Base-by-base conservation (phyloP, 1,140 invertebrate genomes). In the Semibalanus balanoides region DNA sequence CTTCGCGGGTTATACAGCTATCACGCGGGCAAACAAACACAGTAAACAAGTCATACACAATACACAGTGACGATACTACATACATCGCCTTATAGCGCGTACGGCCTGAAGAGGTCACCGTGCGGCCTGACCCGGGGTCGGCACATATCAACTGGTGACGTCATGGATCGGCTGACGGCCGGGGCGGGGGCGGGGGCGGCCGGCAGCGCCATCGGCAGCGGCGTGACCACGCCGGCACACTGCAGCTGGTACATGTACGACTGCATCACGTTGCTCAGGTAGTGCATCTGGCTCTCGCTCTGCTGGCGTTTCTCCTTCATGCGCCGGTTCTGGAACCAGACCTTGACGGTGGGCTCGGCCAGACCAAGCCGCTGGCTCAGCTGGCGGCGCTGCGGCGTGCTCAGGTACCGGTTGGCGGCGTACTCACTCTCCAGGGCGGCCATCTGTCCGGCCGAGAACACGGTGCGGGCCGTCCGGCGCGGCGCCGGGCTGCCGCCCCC, bases 211-310 rank as follows among this genome's bases (percentile, higher is more conserved):
- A 25, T 1, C 51, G 51, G 51, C 51, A 25, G 51, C 51, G 51
- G 51, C 51, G 51, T 14, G 7, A 64, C 51, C 51, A 64, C 51
- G 22, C 51, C 51, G 51, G n/a, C 70, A 29, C 70, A 72, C 28
- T 72, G 70, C 70, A 72, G 70, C 70, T 72, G 70, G 70, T 72
- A 72, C 70, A 72, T 72, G 70, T 72, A 72, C 29, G 70, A 72
- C n/a, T 30, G n/a, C 70, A 72, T 72, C 25, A 72, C n/a, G 7
- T 72, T 17, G 29, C 29, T 72, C 28, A 72, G 70, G 29, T 72
- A 72, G 29, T 72, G 70, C 70, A 72, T 30, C 29, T 72, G 70
- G 28, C 28, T 29, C 70, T 72, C 70, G 29, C 70, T 72, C n/a
- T 72, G 70, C 70, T 72, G 70, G n/a, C 70, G n/a, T 29, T 72